Evolutionary conservation across 1,140 invertebrate genomes (phyloP).

Genomic region (Heliconius melpomene): DNA sequence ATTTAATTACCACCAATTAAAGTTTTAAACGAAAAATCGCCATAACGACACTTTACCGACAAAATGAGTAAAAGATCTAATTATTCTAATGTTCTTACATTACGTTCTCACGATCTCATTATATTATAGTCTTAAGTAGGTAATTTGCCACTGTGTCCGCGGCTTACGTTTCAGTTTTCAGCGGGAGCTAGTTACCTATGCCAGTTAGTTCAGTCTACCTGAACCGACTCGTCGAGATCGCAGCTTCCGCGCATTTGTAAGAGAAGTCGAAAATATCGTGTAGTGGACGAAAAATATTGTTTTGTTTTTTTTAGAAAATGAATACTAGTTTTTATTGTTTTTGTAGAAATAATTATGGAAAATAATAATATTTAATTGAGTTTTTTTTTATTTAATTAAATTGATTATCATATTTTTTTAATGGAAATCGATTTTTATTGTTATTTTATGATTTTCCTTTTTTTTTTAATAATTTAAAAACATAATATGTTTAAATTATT

Average conservation of each 20-base stretch:
- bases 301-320: not conserved
- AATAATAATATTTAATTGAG: not conserved
- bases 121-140: slow-evolving; percentile 8
- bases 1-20: too few relatives aligned
- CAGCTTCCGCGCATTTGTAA: slow-evolving; percentile 14
- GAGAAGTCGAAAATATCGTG: not conserved
- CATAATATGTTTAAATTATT: too few relatives aligned
- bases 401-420: not conserved
- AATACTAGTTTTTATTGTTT: not conserved
- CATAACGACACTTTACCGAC: not conserved
- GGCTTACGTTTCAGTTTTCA: slow-evolving; percentile 64
- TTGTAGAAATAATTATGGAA: not conserved
- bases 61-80: not conserved
- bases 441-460: not conserved
- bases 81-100: not conserved
- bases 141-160: slow-evolving; percentile 43
- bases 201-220: slow-evolving; percentile 52
- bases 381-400: not conserved
- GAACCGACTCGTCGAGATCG: slow-evolving; percentile 41
- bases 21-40: too few relatives aligned
- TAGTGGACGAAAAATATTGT: not conserved
- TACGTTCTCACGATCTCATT: not conserved
- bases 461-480: not conserved
- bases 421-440: not conserved
- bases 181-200: slow-evolving; percentile 17